Conservation (phyloP, 2,113 vertebrate species). For the Bujurquina vittata region DNA sequence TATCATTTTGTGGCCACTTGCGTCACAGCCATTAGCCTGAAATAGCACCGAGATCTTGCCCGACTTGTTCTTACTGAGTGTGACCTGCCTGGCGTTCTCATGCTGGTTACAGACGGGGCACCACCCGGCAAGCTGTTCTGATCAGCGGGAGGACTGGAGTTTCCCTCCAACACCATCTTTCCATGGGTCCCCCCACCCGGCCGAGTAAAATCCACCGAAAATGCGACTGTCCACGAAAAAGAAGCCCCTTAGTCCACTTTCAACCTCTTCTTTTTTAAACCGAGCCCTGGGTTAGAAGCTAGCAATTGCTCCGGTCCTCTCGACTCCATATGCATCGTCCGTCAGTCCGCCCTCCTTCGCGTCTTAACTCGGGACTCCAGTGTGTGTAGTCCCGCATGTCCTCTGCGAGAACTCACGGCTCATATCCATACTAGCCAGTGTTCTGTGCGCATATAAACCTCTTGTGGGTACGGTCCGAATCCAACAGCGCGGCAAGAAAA, state of each 20-base stretch:
- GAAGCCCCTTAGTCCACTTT: conserved; percentile 71
- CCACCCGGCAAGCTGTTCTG: conserved; percentile 82
- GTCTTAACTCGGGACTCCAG: conserved; percentile 61
- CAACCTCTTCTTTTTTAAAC: conserved; percentile 75
- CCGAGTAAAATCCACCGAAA: conserved; percentile 61
- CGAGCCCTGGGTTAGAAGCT: conserved; percentile 61
- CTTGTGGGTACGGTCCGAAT: not conserved
- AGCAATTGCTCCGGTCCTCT: conserved; percentile 63
- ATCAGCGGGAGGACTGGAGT: conserved; percentile 75
- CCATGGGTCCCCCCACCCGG: conserved; percentile 75
- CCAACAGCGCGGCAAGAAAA: not conserved
- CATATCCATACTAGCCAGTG: conserved; percentile 53
- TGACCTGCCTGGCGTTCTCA: conserved; percentile 80
- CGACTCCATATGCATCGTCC: conserved; percentile 75
- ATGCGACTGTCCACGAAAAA: conserved; percentile 29
- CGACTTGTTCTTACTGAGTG: conserved; percentile 55
- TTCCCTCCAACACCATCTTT: conserved; percentile 88
- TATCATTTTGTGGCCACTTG: conserved; percentile 59
- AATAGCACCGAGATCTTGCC: conserved; percentile 51
- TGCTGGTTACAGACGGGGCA: conserved; percentile 80
- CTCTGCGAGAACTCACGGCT: conserved; percentile 35
- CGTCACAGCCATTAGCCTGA: conserved; percentile 34
- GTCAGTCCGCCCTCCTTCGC: conserved; percentile 62
- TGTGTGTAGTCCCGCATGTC: conserved; percentile 35
- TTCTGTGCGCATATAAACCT: not conserved